Conservation (phyloP, 2,113 vertebrate species). For the Ceuthmochares aereus region DNA sequence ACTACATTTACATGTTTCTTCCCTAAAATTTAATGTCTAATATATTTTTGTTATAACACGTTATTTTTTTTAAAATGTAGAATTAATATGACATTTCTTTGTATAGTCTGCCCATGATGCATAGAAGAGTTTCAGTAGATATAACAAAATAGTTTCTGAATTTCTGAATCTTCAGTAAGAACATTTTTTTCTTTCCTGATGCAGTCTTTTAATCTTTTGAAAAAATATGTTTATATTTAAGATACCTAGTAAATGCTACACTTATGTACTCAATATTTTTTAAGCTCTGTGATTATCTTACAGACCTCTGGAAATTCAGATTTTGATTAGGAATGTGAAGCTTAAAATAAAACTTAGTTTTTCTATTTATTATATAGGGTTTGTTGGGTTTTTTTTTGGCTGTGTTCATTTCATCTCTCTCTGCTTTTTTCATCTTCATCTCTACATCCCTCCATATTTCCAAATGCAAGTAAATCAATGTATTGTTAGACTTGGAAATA, state of each 20-base stretch:
- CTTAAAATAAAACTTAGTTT: not conserved
- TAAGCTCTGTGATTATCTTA: not conserved
- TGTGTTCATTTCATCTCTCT: not conserved
- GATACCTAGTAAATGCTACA: not conserved
- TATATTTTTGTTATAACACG: not conserved
- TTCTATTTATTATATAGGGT: not conserved
- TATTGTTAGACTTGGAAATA: not conserved
- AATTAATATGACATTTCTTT: not conserved
- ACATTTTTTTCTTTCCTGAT: not conserved
- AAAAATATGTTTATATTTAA: not conserved
- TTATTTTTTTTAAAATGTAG: not conserved
- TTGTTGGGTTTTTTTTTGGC: not conserved
- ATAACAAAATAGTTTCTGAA: not conserved
- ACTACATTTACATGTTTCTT: not conserved
- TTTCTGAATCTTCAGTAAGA: not conserved
- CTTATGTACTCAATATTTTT: not conserved
- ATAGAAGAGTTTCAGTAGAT: not conserved
- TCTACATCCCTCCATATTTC: not conserved
- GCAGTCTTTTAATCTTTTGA: not conserved
- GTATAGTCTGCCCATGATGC: not conserved
- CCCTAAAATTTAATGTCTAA: not conserved
- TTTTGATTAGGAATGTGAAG: not conserved
- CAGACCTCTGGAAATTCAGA: not conserved
- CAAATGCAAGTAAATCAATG: not conserved
- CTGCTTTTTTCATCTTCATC: not conserved